Evolutionary conservation across 2,797 vertebrate genomes (phyloP).

Genomic region (Syngnathus acus): DNA sequence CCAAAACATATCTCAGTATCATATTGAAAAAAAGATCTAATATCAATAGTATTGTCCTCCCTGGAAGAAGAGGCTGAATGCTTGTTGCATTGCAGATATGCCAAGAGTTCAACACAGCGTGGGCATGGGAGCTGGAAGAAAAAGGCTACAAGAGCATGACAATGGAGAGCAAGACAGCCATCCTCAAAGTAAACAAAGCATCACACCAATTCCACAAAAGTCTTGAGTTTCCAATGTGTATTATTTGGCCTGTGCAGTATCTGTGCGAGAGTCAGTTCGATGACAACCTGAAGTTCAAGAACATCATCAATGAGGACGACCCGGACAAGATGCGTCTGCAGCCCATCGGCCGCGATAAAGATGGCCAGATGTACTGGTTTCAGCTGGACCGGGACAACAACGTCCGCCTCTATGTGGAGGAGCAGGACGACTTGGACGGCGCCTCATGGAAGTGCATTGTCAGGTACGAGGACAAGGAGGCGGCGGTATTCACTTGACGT

Average conservation of each 20-base stretch:
- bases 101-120: constrained; percentile 92
- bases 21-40: background rate
- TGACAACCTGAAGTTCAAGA: constrained; percentile 97
- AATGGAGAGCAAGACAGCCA: constrained; percentile 86
- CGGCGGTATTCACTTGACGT: background rate
- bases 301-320: constrained; percentile 93
- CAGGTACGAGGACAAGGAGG: constrained; percentile 61
- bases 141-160: constrained; percentile 91
- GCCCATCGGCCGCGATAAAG: constrained; percentile 92
- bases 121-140: constrained; percentile 98
- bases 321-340: constrained; percentile 93
- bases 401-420: constrained; percentile 90
- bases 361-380: constrained; percentile 96
- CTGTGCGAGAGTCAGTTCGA: constrained; percentile 98
- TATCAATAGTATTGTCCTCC: too few relatives aligned
- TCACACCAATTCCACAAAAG: background rate
- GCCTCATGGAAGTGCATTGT: constrained; percentile 95
- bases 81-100: constrained; percentile 73
- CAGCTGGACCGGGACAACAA: constrained; percentile 94
- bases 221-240: too few relatives aligned
- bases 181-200: constrained; percentile 80
- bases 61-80: background rate
- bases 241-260: constrained; percentile 69
- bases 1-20: background rate
- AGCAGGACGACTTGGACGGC: constrained; percentile 92